These are phyloP conservation scores for Procambarus clarkii DNA, from an alignment of 1,140 invertebrate species.

Conservation along the genomic window DNA sequence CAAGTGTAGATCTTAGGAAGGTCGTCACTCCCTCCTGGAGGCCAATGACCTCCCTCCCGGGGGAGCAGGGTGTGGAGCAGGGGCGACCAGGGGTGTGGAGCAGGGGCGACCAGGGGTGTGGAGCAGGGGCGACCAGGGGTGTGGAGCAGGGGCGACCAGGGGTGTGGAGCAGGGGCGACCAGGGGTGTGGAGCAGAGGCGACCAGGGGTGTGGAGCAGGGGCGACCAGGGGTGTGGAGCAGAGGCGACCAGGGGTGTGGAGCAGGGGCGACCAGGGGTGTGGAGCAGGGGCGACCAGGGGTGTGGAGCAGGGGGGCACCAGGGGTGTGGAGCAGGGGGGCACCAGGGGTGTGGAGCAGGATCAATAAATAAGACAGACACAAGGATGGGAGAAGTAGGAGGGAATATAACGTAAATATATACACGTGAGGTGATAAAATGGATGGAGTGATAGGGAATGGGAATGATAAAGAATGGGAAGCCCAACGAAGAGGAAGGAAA, in stretches of 20 bases:
- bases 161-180: not conserved
- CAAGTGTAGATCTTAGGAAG: no score
- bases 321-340: not conserved
- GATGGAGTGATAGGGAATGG: no score
- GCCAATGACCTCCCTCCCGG: no score
- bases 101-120: no score
- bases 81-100: no score
- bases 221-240: not conserved
- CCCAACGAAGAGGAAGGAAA: not conserved
- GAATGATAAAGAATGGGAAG: no score
- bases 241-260: not conserved
- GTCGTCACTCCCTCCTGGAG: no score
- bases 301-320: not conserved
- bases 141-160: not conserved
- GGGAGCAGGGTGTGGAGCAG: no score
- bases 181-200: not conserved
- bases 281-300: not conserved
- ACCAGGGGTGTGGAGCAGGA: not conserved
- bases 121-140: not conserved
- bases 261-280: not conserved
- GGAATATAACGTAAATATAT: not conserved
- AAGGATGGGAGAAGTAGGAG: not conserved
- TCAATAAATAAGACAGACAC: not conserved
- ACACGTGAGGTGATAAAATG: no score
- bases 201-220: not conserved